phyloP scores from a whole-genome alignment of 2,888 invertebrate species.

The Schizaphis graminum region DNA sequence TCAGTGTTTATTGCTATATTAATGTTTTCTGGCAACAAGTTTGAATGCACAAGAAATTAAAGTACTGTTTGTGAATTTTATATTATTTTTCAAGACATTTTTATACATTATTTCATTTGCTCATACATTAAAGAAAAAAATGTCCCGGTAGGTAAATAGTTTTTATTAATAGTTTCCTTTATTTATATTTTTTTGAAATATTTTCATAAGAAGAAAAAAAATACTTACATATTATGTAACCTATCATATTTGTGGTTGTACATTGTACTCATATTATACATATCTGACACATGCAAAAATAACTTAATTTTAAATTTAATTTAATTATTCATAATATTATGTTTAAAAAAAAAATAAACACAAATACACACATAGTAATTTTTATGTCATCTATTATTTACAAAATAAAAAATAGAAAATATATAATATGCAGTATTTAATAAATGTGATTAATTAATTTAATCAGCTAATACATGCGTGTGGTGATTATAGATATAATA shows the following conservation, averaged over 20 bases:
- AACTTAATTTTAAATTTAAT: background rate
- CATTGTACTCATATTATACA: background rate
- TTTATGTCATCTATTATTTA: background rate
- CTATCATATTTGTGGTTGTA: background rate
- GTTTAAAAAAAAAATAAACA: background rate
- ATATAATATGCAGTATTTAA: background rate
- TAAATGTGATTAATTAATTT: background rate
- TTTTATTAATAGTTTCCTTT: background rate
- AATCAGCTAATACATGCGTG: background rate
- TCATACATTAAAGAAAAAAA: background rate
- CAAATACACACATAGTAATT: background rate
- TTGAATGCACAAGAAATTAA: background rate
- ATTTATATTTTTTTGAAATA: background rate
- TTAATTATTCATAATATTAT: background rate
- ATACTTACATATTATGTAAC: background rate
- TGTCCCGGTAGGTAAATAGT: background rate
- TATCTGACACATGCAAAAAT: background rate
- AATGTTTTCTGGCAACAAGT: background rate
- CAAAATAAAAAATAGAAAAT: background rate
- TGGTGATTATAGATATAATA: background rate
- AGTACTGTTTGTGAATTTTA: background rate
- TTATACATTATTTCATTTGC: background rate
- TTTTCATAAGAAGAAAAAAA: background rate
- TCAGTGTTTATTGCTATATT: background rate
- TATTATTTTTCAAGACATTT: background rate